These are phyloP conservation scores for Artibeus jamaicensis DNA, from an alignment of 2,797 vertebrate genomes.

Conservation along the genomic window DNA sequence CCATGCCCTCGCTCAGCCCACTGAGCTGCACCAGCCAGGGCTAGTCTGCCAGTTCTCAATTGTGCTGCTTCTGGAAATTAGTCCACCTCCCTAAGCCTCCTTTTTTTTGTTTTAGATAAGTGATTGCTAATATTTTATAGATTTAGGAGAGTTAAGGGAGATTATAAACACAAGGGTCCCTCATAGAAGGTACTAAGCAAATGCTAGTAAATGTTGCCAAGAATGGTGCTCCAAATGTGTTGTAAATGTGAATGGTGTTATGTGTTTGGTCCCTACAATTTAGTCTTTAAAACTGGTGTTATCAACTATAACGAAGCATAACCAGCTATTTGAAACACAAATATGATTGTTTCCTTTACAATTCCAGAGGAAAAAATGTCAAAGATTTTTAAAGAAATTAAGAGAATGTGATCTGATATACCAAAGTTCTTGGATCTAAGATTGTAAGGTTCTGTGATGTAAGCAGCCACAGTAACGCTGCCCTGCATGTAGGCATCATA, in stretches of 20 bases:
- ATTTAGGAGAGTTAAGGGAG: background rate
- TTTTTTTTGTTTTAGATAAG: background rate
- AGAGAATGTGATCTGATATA: background rate
- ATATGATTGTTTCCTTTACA: background rate
- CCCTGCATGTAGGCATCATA: background rate
- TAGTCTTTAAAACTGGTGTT: background rate
- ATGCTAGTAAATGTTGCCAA: background rate
- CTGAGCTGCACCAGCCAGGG: background rate
- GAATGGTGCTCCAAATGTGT: no score
- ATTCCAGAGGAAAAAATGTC: background rate
- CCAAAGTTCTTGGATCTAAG: background rate
- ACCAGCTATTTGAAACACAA: background rate
- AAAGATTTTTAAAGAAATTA: background rate
- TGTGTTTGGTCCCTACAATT: background rate
- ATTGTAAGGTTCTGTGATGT: background rate
- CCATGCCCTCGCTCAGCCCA: no score
- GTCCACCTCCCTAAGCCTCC: accelerated
- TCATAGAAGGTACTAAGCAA: background rate
- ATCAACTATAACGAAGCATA: background rate
- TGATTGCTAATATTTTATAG: background rate
- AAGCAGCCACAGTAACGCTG: background rate
- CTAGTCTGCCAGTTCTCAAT: background rate
- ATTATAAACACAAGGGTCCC: background rate
- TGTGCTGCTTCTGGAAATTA: background rate
- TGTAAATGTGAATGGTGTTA: background rate